Evolutionary conservation across 2,797 vertebrate genomes (phyloP).

Genomic region (Anguilla pacifica): DNA sequence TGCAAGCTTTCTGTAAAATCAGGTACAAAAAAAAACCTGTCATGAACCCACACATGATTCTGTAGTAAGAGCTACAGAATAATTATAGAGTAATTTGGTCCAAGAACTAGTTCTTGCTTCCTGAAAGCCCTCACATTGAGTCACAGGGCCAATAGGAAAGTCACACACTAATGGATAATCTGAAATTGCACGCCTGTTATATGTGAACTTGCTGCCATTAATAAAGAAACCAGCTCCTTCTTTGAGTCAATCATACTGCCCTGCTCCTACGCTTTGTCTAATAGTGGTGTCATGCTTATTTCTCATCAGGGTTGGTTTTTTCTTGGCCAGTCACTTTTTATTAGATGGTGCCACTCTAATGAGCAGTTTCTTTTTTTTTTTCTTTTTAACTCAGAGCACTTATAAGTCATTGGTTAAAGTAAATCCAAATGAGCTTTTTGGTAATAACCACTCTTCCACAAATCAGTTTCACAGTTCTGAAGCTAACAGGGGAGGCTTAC

Average conservation of each 20-base stretch:
- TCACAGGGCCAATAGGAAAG: neutral
- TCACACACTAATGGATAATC: constrained; percentile 17
- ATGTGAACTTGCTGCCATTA: neutral
- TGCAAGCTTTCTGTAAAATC: neutral
- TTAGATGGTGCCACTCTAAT: constrained; percentile 14
- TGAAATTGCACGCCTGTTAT: neutral
- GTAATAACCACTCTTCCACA: constrained; percentile 11
- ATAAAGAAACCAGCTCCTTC: neutral
- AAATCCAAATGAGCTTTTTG: neutral
- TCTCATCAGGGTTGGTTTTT: constrained; percentile 23
- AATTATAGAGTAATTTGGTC: neutral
- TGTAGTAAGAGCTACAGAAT: too few relatives aligned
- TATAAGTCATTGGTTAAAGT: constrained; percentile 24
- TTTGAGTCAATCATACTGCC: neutral
- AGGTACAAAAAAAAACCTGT: neutral
- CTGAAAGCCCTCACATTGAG: neutral
- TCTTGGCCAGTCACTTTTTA: constrained; percentile 4
- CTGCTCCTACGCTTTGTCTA: neutral
- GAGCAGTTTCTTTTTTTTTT: neutral
- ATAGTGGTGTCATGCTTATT: constrained; percentile 14
- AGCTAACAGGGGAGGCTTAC: neutral
- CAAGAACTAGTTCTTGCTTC: neutral
- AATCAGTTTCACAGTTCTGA: neutral
- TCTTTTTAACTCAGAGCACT: neutral
- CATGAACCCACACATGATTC: neutral